phyloP scores from a whole-genome alignment of 2,797 vertebrate genomes.

The Hypotaenidia philippensis region DNA sequence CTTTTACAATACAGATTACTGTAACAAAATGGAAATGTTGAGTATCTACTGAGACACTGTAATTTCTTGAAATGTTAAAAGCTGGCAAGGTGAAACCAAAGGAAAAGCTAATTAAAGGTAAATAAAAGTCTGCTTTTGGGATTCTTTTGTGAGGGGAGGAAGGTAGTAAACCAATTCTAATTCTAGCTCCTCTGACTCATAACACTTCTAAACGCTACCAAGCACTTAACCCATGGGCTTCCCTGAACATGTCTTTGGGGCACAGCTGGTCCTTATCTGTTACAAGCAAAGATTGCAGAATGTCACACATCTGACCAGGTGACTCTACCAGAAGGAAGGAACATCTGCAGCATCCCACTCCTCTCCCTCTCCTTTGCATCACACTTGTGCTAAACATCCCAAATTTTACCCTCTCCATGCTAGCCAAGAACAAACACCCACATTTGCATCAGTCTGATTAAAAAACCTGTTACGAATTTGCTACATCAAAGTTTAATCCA shows the following conservation, averaged over 20 bases:
- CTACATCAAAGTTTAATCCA: background rate
- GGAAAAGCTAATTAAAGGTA: background rate
- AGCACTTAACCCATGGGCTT: background rate
- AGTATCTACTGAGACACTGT: background rate
- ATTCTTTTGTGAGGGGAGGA: background rate
- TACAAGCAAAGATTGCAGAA: background rate
- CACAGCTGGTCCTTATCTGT: rapidly evolving
- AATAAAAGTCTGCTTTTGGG: background rate
- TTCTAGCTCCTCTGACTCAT: background rate
- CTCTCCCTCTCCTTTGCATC: background rate
- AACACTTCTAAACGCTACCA: background rate
- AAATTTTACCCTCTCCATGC: background rate
- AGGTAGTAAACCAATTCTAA: background rate
- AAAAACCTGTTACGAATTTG: background rate
- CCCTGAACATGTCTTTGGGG: background rate
- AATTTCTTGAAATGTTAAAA: background rate
- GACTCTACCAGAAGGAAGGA: background rate
- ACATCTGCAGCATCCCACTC: background rate
- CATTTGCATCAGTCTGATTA: background rate
- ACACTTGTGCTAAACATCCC: background rate
- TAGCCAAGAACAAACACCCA: background rate
- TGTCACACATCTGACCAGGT: rapidly evolving
- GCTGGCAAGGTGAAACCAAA: background rate
- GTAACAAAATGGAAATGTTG: background rate
- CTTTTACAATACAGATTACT: background rate